phyloP scores from a whole-genome alignment of 2,797 vertebrate genomes.

The Gymnoscopelus microlampas region DNA sequence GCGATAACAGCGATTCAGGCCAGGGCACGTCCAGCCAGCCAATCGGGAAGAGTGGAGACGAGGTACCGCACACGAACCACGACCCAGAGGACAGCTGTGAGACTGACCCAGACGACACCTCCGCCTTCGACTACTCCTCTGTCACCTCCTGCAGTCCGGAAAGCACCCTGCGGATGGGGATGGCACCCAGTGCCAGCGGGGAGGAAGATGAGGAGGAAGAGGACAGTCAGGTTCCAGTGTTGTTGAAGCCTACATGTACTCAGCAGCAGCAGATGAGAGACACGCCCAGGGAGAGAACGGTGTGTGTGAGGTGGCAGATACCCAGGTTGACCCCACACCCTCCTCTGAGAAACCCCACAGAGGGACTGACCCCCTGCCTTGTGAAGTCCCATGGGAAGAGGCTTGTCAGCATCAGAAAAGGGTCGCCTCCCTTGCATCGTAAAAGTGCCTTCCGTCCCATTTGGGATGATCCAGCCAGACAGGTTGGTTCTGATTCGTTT shows the following conservation, averaged over 20 bases:
- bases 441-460: constrained; percentile 81
- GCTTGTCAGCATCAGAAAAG: constrained; percentile 64
- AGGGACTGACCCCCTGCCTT: constrained; percentile 46
- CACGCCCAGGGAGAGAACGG: constrained; percentile 67
- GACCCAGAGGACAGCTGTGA: constrained; percentile 51
- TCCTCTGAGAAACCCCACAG: constrained; percentile 48
- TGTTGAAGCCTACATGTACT: constrained; percentile 76
- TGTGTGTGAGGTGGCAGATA: constrained; percentile 82
- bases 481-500: constrained; percentile 71
- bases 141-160: constrained; percentile 82
- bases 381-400: constrained; percentile 64
- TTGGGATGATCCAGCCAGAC: constrained; percentile 78
- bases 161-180: constrained; percentile 67
- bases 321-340: constrained; percentile 77
- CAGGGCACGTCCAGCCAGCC: constrained; percentile 74
- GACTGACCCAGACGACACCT: constrained; percentile 77
- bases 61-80: constrained; percentile 4
- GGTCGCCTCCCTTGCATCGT: constrained; percentile 70
- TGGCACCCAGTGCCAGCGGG: constrained; percentile 45
- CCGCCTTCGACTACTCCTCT: constrained; percentile 82
- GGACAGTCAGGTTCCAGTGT: constrained; percentile 82
- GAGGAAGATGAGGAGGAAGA: constrained; percentile 71
- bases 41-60: constrained; percentile 37
- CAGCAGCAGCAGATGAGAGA: constrained; percentile 49
- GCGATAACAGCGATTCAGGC: constrained; percentile 76